Percentiles rank a stretch among this genome's conserved stretches.
Evolutionary conservation across 2,113 vertebrate genomes (phyloP).

Genomic region (Grammomys surdaster): DNA sequence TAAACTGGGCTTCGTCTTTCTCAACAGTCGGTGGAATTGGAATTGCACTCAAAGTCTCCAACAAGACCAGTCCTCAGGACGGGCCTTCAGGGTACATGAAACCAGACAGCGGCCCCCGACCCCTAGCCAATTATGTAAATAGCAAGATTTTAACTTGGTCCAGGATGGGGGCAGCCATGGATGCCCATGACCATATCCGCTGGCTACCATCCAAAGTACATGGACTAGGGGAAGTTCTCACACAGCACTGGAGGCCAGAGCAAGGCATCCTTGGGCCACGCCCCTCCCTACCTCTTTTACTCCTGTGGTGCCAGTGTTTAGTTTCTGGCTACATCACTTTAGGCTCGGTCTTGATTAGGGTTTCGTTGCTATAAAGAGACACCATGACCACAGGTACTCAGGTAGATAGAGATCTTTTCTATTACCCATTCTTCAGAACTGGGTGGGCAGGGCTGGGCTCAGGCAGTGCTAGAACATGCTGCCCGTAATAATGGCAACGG

Average conservation of each 20-base stretch:
- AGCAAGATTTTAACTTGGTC: too few species aligned
- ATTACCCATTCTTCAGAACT: background rate
- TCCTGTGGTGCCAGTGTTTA: background rate
- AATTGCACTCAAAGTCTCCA: background rate
- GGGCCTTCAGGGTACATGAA: background rate
- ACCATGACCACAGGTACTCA: background rate
- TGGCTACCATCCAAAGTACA: background rate
- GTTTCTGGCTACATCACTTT: too few species aligned
- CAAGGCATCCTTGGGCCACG: background rate
- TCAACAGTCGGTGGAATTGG: too few species aligned
- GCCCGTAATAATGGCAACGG: background rate
- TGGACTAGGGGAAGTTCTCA: background rate
- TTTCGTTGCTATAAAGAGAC: background rate
- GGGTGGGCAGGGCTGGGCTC: background rate
- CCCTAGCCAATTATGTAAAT: background rate
- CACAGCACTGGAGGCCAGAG: background rate
- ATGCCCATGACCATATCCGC: background rate
- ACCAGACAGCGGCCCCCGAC: too few species aligned
- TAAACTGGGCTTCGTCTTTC: too few species aligned
- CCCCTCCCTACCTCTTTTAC: background rate
- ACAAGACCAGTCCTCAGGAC: background rate
- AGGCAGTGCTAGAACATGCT: background rate
- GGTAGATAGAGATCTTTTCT: background rate
- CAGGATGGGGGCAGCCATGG: background rate
- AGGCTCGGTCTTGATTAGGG: background rate